Percentiles rank a stretch among this genome's conserved stretches.
These are phyloP conservation scores for Acanthiza pusilla DNA, from an alignment of 2,797 vertebrate genomes.

Conservation along the genomic window DNA sequence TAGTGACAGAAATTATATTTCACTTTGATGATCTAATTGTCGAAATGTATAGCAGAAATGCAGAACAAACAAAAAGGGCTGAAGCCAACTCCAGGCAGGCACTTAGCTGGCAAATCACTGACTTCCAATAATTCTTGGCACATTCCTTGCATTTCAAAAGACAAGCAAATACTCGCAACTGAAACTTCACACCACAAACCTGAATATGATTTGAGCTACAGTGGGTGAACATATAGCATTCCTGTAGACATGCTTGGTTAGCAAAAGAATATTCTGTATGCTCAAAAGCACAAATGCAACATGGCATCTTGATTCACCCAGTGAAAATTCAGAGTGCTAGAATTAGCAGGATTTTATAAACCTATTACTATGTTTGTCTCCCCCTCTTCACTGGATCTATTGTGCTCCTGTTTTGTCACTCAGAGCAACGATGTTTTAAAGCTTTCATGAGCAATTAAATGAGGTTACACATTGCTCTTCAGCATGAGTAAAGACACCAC, in stretches of 20 bases:
- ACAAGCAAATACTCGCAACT: background rate
- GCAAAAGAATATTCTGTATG: background rate
- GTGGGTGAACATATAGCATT: background rate
- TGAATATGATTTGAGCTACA: background rate
- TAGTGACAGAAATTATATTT: constrained; percentile 13
- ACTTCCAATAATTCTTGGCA: background rate
- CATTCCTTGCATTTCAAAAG: background rate
- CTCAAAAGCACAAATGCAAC: background rate
- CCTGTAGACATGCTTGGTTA: background rate
- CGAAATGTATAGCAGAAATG: background rate
- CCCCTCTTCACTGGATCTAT: background rate
- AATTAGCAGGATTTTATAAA: background rate
- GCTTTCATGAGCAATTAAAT: background rate
- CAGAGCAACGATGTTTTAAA: background rate
- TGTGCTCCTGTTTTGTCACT: background rate
- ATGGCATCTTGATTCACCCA: background rate
- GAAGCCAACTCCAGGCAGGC: background rate
- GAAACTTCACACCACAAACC: background rate
- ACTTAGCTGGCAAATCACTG: background rate
- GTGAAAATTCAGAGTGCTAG: background rate
- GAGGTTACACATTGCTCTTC: background rate
- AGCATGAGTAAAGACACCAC: background rate
- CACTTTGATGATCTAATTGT: constrained; percentile 10
- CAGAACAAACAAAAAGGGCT: background rate
- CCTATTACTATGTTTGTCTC: background rate